A percentile compares a stretch with the other conserved stretches of the same genome.
Conservation (phyloP, 2,113 vertebrate genomes). For the Panthera tigris region DNA sequence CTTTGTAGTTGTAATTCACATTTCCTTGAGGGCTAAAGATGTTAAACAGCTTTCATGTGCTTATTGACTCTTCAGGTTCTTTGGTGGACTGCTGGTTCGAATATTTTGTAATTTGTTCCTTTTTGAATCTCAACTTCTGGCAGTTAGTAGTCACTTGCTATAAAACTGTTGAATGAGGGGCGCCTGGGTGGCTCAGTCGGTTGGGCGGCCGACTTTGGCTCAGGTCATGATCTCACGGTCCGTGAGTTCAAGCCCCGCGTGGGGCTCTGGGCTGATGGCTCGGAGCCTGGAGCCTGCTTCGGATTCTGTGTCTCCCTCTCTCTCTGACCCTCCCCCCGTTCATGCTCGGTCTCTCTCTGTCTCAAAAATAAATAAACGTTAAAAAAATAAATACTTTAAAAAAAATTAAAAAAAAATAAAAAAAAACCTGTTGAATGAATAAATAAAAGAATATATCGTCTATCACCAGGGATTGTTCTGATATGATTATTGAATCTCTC, state of each 20-base stretch:
- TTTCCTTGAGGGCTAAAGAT: neutral
- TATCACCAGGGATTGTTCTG: neutral
- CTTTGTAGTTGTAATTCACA: constrained; percentile 1
- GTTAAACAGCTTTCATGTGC: neutral
- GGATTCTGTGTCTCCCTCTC: no score
- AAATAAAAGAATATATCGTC: neutral
- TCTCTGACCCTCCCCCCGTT: no score
- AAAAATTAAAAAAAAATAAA: no score
- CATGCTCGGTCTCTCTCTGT: no score
- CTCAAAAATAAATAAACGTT: no score
- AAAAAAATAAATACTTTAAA: no score
- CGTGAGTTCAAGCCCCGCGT: no score
- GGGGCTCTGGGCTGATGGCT: no score
- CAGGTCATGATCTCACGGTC: no score
- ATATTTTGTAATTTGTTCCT: neutral
- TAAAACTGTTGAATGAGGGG: neutral
- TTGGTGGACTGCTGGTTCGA: neutral
- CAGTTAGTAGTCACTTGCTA: neutral
- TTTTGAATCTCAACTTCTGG: neutral
- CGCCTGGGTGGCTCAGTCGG: no score
- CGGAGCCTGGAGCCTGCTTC: no score
- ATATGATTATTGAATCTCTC: neutral
- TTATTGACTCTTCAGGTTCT: neutral
- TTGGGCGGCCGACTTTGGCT: no score
- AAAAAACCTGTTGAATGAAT: neutral